Base-by-base conservation (phyloP, 23 tunicate species). In the Halocynthia roretzi region DNA sequence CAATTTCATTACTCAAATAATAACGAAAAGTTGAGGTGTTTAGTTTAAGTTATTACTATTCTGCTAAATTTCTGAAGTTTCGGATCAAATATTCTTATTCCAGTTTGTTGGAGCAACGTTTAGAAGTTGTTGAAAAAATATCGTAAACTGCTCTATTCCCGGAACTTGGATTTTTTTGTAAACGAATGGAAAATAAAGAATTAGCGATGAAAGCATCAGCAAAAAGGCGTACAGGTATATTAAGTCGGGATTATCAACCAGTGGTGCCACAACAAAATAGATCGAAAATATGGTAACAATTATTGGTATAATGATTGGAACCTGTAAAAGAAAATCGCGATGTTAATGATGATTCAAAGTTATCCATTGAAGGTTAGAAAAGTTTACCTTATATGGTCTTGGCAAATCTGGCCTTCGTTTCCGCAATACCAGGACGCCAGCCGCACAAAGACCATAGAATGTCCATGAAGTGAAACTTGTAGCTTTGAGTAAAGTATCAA, bases 71-170 rank as follows among this genome's bases (percentile, higher is more conserved):
- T 1, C 44, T 31, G 44, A 31, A 31, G 44, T 31, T 31, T 31
- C 44, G 44, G 44, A 31, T 31, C 44, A 31, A 31, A 31, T 31
- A 31, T 31, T 31, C 44, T 31, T 31, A 31, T 82, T 53, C 87
- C 95, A 88, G 50, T 83, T 63, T 19, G 95, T 83, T 4, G 95
- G 95, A 6, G 95, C 80, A 5, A 88, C 95, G 31, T 88, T 81
- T 20, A 88, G 55, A 17, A 68, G 5, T 75, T 78, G 54, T 56
- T 88, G 95, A 77, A 88, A 44, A 18, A 83, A 64, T 72, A 79
- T 14, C 17, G 95, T 88, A 50, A 74, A 62, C 21, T 10, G 57
- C 31, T 88, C 95, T 53, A 88, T 56, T 8, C 95, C 87, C 20
- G 95, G 87, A n/a, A 83, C 50, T 8, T 72, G 67, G 12, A 77